These are phyloP conservation scores for Heliconius cydno DNA, from an alignment of 2,888 invertebrate species.

Conservation along the genomic window DNA sequence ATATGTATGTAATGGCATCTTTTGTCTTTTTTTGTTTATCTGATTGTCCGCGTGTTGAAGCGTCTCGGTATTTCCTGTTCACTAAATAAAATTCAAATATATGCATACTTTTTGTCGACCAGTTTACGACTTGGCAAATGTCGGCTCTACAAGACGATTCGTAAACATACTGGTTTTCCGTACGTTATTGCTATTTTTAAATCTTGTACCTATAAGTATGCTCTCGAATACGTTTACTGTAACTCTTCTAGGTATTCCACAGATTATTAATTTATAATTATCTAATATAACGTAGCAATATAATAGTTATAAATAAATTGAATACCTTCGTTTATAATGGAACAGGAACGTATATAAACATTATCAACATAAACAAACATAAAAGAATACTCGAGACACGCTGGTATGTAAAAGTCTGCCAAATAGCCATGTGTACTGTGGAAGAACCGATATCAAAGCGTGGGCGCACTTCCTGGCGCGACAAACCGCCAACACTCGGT, in stretches of 20 bases:
- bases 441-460: slow-evolving; percentile 51
- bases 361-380: slow-evolving; percentile 35
- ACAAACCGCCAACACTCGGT: slow-evolving; percentile 30
- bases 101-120: slow-evolving; percentile 79
- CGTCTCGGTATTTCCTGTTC: slow-evolving; percentile 77
- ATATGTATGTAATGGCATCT: slow-evolving; percentile 50
- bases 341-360: slow-evolving; percentile 33
- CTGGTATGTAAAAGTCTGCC: slow-evolving; percentile 46
- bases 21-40: slow-evolving; percentile 57
- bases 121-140: slow-evolving; percentile 58
- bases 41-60: slow-evolving; percentile 58
- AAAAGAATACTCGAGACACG: slow-evolving; percentile 39
- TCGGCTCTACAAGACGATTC: slow-evolving; percentile 44
- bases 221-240: not conserved
- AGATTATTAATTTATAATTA: not conserved
- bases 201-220: not conserved
- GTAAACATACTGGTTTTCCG: slow-evolving; percentile 57
- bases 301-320: not conserved
- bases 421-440: slow-evolving; percentile 45
- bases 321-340: not conserved
- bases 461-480: slow-evolving; percentile 63
- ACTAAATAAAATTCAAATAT: slow-evolving; percentile 78
- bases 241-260: not conserved
- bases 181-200: slow-evolving; percentile 37
- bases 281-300: not conserved